These are phyloP conservation scores for Pteropus rufus DNA, from an alignment of 2,797 vertebrate genomes.

Conservation along the genomic window DNA sequence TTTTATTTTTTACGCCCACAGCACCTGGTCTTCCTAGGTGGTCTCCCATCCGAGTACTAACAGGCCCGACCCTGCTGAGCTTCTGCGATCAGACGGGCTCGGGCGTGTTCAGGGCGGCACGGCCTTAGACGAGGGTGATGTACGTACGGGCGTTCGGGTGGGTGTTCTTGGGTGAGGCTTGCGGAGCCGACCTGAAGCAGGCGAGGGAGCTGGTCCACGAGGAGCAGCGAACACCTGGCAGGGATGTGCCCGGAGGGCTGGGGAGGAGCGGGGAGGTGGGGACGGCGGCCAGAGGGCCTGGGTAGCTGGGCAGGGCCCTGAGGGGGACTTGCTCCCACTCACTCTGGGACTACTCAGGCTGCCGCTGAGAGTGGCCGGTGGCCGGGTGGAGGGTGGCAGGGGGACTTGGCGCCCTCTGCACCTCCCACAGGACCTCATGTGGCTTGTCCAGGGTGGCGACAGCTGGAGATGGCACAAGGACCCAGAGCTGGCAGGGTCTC, in stretches of 20 bases:
- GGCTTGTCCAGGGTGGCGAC: not conserved
- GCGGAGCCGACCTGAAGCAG: not conserved
- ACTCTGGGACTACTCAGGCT: not conserved
- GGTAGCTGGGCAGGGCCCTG: not conserved
- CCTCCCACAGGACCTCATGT: not conserved
- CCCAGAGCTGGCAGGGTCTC: fast-evolving
- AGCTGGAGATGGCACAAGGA: not conserved
- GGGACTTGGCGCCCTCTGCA: not conserved
- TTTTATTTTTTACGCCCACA: too few relatives aligned
- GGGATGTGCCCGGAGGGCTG: not conserved
- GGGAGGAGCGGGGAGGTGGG: not conserved
- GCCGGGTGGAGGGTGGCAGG: not conserved
- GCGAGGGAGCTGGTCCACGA: not conserved
- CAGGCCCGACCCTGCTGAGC: too few relatives aligned
- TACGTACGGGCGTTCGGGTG: not conserved
- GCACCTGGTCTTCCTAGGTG: too few relatives aligned
- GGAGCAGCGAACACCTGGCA: fast-evolving
- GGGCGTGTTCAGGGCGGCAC: too few relatives aligned
- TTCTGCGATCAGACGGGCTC: too few relatives aligned
- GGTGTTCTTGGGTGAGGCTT: not conserved
- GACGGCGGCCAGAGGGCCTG: fast-evolving
- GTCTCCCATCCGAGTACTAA: too few relatives aligned
- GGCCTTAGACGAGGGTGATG: not conserved
- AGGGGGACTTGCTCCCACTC: not conserved
- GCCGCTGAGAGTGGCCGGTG: not conserved